These are phyloP conservation scores for Atethmia centrago DNA, from an alignment of 2,888 invertebrate species.

Conservation along the genomic window DNA sequence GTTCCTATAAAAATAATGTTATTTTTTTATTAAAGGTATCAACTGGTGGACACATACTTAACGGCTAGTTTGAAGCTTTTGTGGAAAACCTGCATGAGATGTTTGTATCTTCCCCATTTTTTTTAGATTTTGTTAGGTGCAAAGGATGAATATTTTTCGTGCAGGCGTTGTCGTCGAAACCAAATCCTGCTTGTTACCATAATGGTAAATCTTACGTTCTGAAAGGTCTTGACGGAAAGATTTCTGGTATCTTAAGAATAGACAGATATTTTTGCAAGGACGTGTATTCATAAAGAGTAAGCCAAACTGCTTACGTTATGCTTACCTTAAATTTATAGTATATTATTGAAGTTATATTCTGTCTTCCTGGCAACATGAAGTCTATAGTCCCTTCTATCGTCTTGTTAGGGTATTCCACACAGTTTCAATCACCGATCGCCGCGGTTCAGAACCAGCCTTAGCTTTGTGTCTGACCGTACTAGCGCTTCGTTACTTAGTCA, in stretches of 20 bases:
- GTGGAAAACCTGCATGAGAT: slow-evolving; percentile 54
- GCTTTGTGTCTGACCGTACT: slow-evolving; percentile 46
- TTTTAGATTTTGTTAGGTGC: background rate
- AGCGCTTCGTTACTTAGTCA: slow-evolving; percentile 52
- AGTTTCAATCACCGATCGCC: slow-evolving; percentile 24
- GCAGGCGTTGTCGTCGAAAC: background rate
- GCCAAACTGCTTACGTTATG: too few relatives aligned
- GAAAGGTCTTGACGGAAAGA: background rate
- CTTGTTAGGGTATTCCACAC: slow-evolving; percentile 24
- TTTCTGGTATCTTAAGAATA: background rate
- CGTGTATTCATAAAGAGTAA: too few relatives aligned
- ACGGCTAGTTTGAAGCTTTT: slow-evolving; percentile 32
- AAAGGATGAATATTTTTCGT: background rate
- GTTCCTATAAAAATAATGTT: slow-evolving; percentile 46
- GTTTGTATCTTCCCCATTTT: background rate
- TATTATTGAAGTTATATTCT: too few relatives aligned
- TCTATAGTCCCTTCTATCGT: background rate
- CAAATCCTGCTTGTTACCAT: background rate
- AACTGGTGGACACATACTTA: slow-evolving; percentile 63
- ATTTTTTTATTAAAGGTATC: slow-evolving; percentile 17
- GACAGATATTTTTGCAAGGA: too few relatives aligned
- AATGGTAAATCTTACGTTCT: background rate
- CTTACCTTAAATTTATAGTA: too few relatives aligned
- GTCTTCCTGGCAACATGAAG: background rate
- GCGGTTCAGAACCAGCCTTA: slow-evolving; percentile 43